Evolutionary conservation across 1,140 invertebrate genomes (phyloP), one percentile per base, ranked within the genome.

Genomic region (Formica selysi): DNA sequence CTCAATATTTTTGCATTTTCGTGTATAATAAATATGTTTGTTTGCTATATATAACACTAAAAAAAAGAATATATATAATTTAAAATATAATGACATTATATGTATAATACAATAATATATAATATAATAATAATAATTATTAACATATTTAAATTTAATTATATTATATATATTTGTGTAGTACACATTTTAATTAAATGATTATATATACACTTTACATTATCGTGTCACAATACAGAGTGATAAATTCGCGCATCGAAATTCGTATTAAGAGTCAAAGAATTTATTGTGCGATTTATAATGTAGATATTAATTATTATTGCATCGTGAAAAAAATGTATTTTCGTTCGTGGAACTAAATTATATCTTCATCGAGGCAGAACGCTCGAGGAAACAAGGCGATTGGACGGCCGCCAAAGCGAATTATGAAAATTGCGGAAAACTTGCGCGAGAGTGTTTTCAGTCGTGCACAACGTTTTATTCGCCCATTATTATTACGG

Each of bases 341-440:
- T 61, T 44, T 13, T 44, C 8, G 54, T 70, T 38, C 44, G 19
- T 7, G 32, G 3, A 38, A 61, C 22, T 29, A 16, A 70, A 70
- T 29, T 16, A 7, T 38, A 13, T 6, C 13, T 68, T 80, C 38
- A 13, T 59, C 26, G 32, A 19, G 16, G 6, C 16, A 67, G 10
- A n/a, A 44, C 11, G 8, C 26, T 54, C 7, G 13, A 19, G 26
- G 32, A 38, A 22, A 59, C 26, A 19, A 22, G 54, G 32, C 73
- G 76, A 79, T 80, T 68, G 64, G 44, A 81, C 54, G 54, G 6
- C 6, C 38, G 79, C 26, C 67, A 81, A 22, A 61, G 22, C 54
- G 79, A 61, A 83, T 83, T 61, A 73, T 44, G 79, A 73, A 83
- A 73, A 83, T 74, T 73, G 54, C 29, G 57, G 36, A 22, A 83